These are phyloP conservation scores for Actenoides lindsayi DNA, from an alignment of 2,113 vertebrate genomes.

Conservation along the genomic window DNA sequence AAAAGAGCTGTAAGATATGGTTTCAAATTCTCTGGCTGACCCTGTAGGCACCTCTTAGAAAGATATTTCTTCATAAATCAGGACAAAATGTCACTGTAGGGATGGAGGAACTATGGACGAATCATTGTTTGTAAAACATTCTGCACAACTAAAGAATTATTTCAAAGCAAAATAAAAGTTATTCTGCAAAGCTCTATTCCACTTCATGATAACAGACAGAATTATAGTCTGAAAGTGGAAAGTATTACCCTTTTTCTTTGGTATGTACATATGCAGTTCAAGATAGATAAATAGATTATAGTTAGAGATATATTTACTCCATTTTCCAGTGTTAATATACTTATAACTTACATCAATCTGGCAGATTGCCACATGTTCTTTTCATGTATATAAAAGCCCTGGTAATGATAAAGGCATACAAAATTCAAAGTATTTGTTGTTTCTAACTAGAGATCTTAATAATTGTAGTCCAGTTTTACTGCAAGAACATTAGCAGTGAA, in stretches of 20 bases:
- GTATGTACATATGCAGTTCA: neutral
- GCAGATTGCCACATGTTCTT: neutral
- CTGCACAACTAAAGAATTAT: neutral
- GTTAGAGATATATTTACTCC: neutral
- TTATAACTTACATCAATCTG: neutral
- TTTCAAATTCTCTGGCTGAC: neutral
- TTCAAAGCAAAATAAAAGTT: conserved; percentile 17
- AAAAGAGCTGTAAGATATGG: neutral
- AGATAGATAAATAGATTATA: neutral
- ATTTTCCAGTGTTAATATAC: neutral
- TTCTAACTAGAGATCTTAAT: neutral
- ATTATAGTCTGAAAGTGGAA: conserved; percentile 24
- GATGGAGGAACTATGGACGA: neutral
- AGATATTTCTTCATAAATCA: neutral
- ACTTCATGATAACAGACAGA: neutral
- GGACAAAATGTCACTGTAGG: neutral
- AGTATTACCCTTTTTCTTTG: conserved; percentile 28
- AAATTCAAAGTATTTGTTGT: neutral
- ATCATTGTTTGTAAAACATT: neutral
- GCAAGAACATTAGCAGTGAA: neutral
- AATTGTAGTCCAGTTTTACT: neutral
- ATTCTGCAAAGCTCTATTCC: neutral
- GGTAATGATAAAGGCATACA: neutral
- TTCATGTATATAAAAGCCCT: neutral
- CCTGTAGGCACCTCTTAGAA: neutral